Evolutionary conservation across 2,113 vertebrate genomes (phyloP).

Genomic region (Sphyrna mokarran): DNA sequence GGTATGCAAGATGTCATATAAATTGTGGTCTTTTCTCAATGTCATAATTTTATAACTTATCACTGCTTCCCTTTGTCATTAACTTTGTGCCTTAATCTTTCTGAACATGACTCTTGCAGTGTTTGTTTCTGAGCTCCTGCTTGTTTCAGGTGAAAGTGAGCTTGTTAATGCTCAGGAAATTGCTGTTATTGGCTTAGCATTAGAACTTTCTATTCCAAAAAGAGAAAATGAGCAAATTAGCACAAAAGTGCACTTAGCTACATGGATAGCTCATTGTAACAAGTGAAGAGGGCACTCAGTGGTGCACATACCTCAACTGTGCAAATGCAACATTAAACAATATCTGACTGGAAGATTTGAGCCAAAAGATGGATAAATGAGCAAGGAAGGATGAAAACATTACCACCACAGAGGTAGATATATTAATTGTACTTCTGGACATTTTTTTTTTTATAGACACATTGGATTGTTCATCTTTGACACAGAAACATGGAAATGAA

Average conservation of each 20-base stretch:
- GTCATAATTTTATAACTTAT: no score
- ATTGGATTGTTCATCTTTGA: background rate
- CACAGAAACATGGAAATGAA: background rate
- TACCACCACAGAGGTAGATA: background rate
- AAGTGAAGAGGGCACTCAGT: no score
- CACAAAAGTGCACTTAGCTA: background rate
- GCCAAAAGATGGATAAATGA: no score
- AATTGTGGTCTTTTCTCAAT: no score
- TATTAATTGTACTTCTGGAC: background rate
- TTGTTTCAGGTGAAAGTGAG: background rate
- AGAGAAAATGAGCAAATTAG: background rate
- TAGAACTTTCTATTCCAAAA: background rate
- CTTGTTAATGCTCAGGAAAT: background rate
- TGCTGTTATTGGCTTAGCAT: background rate
- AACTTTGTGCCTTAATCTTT: no score
- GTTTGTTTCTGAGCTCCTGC: background rate
- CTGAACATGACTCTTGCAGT: background rate
- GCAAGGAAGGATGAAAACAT: no score
- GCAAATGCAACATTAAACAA: no score
- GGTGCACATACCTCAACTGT: no score
- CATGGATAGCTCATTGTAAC: background rate
- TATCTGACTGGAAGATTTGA: no score
- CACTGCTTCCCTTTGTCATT: no score
- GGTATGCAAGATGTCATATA: no score
- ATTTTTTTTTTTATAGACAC: background rate